A percentile compares a stretch with the other conserved stretches of the same genome.
phyloP scores from a whole-genome alignment of 2,888 invertebrate genomes.

The Gibbula magus region DNA sequence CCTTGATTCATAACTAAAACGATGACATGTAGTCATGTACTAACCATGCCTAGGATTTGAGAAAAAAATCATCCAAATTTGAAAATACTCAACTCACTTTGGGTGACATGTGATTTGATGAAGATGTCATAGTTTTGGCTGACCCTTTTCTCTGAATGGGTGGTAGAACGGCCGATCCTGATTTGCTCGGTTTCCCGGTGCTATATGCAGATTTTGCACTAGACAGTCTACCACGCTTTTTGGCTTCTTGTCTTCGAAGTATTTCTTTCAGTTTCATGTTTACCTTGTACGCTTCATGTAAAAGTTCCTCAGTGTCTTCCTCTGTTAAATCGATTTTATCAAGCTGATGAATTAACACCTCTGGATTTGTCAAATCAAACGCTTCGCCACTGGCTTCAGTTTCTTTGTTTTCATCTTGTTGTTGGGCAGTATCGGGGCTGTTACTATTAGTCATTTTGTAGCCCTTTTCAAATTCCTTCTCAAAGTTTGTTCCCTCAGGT shows the following conservation, averaged over 20 bases:
- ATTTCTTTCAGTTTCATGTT: constrained; percentile 61
- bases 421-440: too few species aligned
- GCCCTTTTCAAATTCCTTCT: not conserved
- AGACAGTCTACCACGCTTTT: not conserved
- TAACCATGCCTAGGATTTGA: too few species aligned
- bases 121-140: not conserved
- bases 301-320: constrained; percentile 62
- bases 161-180: not conserved
- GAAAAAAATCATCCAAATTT: too few species aligned
- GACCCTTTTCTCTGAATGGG: not conserved
- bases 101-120: not conserved
- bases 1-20: too few species aligned
- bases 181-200: not conserved
- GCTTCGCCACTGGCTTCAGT: not conserved
- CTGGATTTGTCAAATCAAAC: constrained; percentile 50
- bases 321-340: constrained; percentile 59
- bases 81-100: not conserved
- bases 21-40: too few species aligned
- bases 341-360: constrained; percentile 54
- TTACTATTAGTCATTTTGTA: not conserved
- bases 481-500: not conserved
- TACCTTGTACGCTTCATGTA: constrained; percentile 62
- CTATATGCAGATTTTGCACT: constrained; percentile 3
- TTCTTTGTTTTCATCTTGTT: too few species aligned
- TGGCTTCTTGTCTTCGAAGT: constrained; percentile 47